These are phyloP conservation scores for Hylaeus volcanicus DNA, from an alignment of 1,140 invertebrate genomes.

Conservation along the genomic window DNA sequence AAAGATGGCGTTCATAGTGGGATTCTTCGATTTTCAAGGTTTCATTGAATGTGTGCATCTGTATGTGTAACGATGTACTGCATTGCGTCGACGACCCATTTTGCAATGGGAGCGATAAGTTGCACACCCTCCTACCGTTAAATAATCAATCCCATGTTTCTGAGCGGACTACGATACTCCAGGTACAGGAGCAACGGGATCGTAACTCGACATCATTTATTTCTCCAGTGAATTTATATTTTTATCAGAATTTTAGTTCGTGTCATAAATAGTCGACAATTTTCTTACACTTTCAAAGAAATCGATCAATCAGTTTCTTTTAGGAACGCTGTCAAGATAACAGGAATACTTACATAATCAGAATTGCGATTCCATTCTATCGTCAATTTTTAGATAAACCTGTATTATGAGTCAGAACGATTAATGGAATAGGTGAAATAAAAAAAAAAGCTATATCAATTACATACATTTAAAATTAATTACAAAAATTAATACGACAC, in stretches of 20 bases:
- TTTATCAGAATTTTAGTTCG: not conserved
- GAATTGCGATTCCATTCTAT: not conserved
- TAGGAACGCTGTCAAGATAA: not conserved
- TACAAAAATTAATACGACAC: not conserved
- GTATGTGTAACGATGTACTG: slow-evolving; percentile 59
- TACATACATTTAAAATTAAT: not conserved
- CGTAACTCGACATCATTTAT: not conserved
- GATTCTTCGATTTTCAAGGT: slow-evolving; percentile 67
- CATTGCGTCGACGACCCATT: slow-evolving; percentile 76
- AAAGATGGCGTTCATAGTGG: slow-evolving; percentile 57
- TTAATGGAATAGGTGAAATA: not conserved
- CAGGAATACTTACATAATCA: not conserved
- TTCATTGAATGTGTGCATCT: slow-evolving; percentile 22
- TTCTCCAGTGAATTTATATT: not conserved
- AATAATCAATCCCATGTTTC: slow-evolving; percentile 69
- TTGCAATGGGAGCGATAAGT: slow-evolving; percentile 68
- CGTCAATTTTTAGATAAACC: slow-evolving; percentile 7
- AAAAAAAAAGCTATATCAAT: too few species aligned
- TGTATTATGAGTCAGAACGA: not conserved
- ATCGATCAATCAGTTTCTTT: not conserved
- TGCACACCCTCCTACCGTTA: slow-evolving; percentile 58
- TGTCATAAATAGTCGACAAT: not conserved
- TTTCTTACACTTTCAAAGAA: not conserved
- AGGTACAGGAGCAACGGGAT: not conserved
- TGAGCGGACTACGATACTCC: not conserved